Base-by-base conservation (phyloP, 2,888 invertebrate species). In the Noctuana brunneofusca region DNA sequence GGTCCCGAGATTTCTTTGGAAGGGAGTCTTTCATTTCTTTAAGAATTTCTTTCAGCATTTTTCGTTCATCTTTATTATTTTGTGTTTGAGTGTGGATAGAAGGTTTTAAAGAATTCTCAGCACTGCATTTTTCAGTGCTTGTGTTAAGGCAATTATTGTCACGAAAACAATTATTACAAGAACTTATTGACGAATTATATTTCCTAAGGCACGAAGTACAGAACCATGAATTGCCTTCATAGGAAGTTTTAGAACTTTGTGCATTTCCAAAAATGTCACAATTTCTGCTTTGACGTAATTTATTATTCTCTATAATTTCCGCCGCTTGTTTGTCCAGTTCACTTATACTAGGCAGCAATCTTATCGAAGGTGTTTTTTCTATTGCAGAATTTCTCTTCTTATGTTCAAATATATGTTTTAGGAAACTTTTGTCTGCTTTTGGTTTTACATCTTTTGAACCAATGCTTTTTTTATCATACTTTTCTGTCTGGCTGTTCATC, bases 321-420 rank as follows among this genome's bases (percentile, higher is more conserved):
- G 94, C 93, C 0, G 96, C 96, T 81, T 96, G 95, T 70, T 95
- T 93, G 78, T 96, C 96, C 66, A 96, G 83, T 79, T 96, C 96
- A 75, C 96, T 96, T 69, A 96, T 96, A 77, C 94, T 96, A 0
- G 95, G 95, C 54, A 96, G 83, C 91, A 72, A 93, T 92, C 79
- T 95, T 72, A 71, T 93, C 88, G 84, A 71, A 22, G 80, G 65
- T 18, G 80, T 78, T 65, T 88, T 78, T 65, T 88, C 87, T 53
- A 81, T 74, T 14, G 74, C 72, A 3, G 89, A 87, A 71, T 83
- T 83, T 71, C 86, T 82, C 71, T 90, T 86, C 74, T 85, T 81
- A 74, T 76, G 76, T 68, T 92, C 84, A 79, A 93, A 85, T 72
- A 91, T 77, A 69, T 92, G 92, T 73, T 93, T 89, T 20, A 93